Conservation (phyloP, 2,797 vertebrate genomes). For the Podarcis lilfordi region DNA sequence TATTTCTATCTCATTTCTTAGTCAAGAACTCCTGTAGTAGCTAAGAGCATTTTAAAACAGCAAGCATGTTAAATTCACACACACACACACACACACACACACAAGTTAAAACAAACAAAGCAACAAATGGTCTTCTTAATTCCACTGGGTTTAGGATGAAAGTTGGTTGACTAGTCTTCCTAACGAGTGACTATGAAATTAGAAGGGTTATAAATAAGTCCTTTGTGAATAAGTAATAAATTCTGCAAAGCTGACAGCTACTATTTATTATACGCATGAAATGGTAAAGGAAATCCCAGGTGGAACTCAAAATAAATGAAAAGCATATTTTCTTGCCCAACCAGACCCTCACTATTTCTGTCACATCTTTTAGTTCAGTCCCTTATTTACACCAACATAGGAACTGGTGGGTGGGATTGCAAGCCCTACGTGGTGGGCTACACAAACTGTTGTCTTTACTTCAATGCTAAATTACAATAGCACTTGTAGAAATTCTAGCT, state of each 20-base stretch:
- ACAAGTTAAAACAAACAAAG: not conserved
- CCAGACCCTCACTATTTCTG: not conserved
- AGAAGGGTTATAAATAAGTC: not conserved
- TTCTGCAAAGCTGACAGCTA: not conserved
- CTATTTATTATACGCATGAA: not conserved
- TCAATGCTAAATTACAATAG: conserved; percentile 4
- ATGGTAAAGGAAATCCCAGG: not conserved
- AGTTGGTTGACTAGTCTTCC: not conserved
- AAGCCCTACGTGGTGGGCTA: not conserved
- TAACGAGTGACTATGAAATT: not conserved
- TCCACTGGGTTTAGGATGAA: not conserved
- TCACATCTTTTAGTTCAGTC: not conserved
- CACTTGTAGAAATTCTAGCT: not conserved
- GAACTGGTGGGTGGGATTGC: not conserved
- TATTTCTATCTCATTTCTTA: not conserved
- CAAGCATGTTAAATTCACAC: not conserved
- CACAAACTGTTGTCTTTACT: not conserved
- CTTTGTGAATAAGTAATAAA: not conserved
- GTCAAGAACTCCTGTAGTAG: not conserved
- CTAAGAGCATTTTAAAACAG: not conserved
- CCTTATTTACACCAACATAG: not conserved
- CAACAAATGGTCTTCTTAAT: not conserved
- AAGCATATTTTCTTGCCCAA: not conserved
- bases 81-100: too few species aligned
- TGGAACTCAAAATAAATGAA: not conserved